These are phyloP conservation scores for Drosophila anceps DNA, from an alignment of 2,888 invertebrate species.

Conservation along the genomic window DNA sequence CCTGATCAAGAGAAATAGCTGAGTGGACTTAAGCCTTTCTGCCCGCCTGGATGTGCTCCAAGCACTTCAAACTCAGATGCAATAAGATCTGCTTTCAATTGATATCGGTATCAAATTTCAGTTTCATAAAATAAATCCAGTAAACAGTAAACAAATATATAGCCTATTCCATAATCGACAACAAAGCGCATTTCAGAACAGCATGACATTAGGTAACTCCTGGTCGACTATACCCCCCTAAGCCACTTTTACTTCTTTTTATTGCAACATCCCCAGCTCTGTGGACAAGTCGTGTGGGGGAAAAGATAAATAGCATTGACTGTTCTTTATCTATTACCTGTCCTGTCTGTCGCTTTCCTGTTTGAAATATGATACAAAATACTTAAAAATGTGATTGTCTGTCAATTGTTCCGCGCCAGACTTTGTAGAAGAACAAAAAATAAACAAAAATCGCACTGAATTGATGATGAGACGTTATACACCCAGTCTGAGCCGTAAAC, in stretches of 20 bases:
- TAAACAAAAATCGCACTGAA: background rate
- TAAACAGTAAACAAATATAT: too few relatives aligned
- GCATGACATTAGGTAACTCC: background rate
- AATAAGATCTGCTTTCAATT: too few relatives aligned
- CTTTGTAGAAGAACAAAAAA: background rate
- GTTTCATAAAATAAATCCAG: too few relatives aligned
- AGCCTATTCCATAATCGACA: too few relatives aligned
- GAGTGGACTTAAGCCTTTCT: too few relatives aligned
- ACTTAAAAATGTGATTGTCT: background rate
- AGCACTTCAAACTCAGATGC: too few relatives aligned
- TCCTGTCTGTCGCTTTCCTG: conserved; percentile 2
- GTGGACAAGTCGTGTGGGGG: background rate
- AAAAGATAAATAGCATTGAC: conserved; percentile 14
- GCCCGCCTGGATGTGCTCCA: too few relatives aligned
- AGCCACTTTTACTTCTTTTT: background rate
- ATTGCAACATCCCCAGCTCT: background rate
- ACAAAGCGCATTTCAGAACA: too few relatives aligned
- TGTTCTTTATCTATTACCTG: conserved; percentile 23
- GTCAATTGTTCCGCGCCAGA: background rate
- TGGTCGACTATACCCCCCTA: too few relatives aligned
- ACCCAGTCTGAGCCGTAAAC: background rate
- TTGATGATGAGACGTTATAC: background rate
- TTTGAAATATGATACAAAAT: conserved; percentile 13
- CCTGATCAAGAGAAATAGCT: background rate
- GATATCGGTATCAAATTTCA: too few relatives aligned